phyloP scores from a whole-genome alignment of 2,797 vertebrate genomes.

The Xenentodon cancila region DNA sequence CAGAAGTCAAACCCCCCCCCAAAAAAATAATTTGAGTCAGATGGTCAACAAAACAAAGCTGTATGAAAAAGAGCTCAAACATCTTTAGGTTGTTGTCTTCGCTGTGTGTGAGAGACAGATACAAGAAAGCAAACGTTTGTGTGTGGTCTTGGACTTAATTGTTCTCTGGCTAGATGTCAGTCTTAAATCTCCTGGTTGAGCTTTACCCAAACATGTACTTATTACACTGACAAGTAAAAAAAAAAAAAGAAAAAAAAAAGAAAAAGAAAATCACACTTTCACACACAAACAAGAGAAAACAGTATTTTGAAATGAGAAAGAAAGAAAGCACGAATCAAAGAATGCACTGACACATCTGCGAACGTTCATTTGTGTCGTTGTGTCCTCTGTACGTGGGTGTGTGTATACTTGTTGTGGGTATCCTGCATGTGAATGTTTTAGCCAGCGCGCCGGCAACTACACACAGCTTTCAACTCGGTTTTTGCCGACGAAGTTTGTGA shows the following conservation, averaged over 20 bases:
- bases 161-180: slow-evolving; percentile 43
- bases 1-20: neutral
- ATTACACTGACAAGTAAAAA: slow-evolving; percentile 40
- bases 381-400: neutral
- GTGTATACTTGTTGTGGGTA: slow-evolving; percentile 8
- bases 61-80: slow-evolving; percentile 5
- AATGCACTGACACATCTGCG: slow-evolving; percentile 36
- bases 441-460: slow-evolving; percentile 4
- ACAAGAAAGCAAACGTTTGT: neutral
- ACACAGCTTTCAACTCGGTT: slow-evolving; percentile 12
- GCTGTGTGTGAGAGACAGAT: neutral
- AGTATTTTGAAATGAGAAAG: slow-evolving; percentile 2
- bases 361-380: slow-evolving; percentile 25
- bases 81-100: neutral
- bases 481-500: neutral
- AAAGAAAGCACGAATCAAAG: neutral
- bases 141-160: slow-evolving; percentile 41
- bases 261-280: slow-evolving; percentile 22
- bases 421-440: slow-evolving; percentile 18
- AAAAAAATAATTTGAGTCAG: slow-evolving; percentile 3
- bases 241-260: slow-evolving; percentile 44
- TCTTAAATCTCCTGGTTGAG: slow-evolving; percentile 48
- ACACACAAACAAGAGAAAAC: slow-evolving; percentile 6
- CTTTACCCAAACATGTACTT: slow-evolving; percentile 57
- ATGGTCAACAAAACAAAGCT: neutral